Evolutionary conservation across 2,797 vertebrate genomes (phyloP).

Genomic region (Rhyacichthys aspro): DNA sequence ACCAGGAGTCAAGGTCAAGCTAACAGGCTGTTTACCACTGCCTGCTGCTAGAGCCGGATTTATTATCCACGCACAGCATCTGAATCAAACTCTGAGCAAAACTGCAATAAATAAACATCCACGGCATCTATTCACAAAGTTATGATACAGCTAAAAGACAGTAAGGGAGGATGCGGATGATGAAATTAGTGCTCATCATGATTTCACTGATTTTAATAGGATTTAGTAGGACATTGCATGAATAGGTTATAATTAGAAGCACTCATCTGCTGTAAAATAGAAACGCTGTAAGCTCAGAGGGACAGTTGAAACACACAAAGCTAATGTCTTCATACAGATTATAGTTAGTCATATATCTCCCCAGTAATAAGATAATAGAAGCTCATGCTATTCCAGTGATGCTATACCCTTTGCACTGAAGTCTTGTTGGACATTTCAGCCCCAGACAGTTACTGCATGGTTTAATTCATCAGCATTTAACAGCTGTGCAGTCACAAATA

Average conservation of each 20-base stretch:
- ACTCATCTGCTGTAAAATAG: conserved; percentile 23
- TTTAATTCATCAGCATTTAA: too few relatives aligned
- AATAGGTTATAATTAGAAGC: conserved; percentile 46
- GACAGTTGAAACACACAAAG: conserved; percentile 10
- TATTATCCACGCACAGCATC: conserved; percentile 19
- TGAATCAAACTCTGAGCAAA: conserved; percentile 7
- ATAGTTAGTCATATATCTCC: too few relatives aligned
- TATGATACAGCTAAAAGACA: neutral
- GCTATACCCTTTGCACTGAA: too few relatives aligned
- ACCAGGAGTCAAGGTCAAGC: conserved; percentile 43
- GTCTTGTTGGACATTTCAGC: too few relatives aligned
- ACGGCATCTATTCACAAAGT: neutral
- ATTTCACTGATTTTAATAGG: conserved; percentile 52
- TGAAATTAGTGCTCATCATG: conserved; percentile 28
- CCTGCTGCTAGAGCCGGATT: conserved; percentile 24
- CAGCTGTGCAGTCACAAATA: too few relatives aligned
- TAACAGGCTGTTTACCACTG: conserved; percentile 31
- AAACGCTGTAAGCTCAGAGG: conserved; percentile 2
- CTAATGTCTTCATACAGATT: too few relatives aligned
- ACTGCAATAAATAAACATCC: neutral
- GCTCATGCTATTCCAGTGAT: too few relatives aligned
- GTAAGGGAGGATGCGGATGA: neutral
- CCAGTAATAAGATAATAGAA: too few relatives aligned
- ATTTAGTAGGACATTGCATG: conserved; percentile 38
- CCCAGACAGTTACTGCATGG: too few relatives aligned